phyloP scores from a whole-genome alignment of 1,140 invertebrate genomes.

The Dendrolimus kikuchii region DNA sequence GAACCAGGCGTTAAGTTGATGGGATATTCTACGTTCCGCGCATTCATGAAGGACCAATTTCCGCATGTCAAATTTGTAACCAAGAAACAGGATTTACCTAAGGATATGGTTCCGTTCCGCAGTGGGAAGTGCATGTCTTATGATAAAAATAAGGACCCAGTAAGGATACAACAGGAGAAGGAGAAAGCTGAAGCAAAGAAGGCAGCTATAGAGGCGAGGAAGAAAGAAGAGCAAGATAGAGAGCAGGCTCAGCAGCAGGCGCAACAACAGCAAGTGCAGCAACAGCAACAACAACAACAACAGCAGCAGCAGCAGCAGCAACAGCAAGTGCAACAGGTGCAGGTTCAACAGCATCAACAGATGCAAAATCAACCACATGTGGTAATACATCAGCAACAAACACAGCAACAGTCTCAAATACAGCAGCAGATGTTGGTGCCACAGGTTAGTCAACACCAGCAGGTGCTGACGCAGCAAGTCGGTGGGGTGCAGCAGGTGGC shows the following conservation, averaged over 20 bases:
- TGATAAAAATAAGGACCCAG: constrained; percentile 67
- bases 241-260: constrained; percentile 56
- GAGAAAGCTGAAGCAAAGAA: constrained; percentile 61
- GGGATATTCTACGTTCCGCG: constrained; percentile 85
- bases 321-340: constrained; percentile 42
- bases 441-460: constrained; percentile 68
- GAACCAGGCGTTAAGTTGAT: constrained; percentile 80
- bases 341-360: constrained; percentile 55
- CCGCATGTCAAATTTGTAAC: constrained; percentile 80
- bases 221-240: constrained; percentile 58
- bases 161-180: constrained; percentile 65
- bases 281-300: constrained; percentile 46
- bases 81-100: constrained; percentile 76
- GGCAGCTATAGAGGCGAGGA: constrained; percentile 62
- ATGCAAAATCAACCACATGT: constrained; percentile 65
- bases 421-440: constrained; percentile 68
- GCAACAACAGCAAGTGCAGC: constrained; percentile 54
- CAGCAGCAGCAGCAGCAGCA: constrained; percentile 52
- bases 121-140: constrained; percentile 67
- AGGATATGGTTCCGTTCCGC: constrained; percentile 67
- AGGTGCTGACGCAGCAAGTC: constrained; percentile 56
- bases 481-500: constrained; percentile 53
- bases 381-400: constrained; percentile 64
- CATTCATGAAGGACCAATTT: constrained; percentile 87
- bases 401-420: constrained; percentile 57